These are phyloP conservation scores for Drosophila oshimai DNA, from an alignment of 1,140 invertebrate genomes.

Conservation along the genomic window DNA sequence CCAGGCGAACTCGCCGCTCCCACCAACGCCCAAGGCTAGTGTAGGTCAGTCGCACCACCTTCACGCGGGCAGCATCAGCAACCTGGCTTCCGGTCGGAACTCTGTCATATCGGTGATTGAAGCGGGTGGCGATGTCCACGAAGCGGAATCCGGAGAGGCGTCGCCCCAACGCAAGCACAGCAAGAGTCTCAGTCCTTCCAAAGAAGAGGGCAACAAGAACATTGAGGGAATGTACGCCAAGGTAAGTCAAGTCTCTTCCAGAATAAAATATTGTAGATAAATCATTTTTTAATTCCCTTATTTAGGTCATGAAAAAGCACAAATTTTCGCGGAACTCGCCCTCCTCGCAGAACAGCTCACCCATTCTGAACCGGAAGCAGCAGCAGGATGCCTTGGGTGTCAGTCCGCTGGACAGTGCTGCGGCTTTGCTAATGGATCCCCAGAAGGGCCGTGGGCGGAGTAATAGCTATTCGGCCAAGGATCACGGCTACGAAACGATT, in stretches of 20 bases:
- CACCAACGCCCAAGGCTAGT: slow-evolving; percentile 87
- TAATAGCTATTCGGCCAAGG: slow-evolving; percentile 81
- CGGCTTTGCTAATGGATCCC: slow-evolving; percentile 72
- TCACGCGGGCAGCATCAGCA: slow-evolving; percentile 67
- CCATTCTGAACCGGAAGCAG: slow-evolving; percentile 79
- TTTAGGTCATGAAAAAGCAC: slow-evolving; percentile 82
- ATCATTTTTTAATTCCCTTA: neutral
- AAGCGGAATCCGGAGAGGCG: slow-evolving; percentile 60
- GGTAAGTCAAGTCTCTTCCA: slow-evolving; percentile 82
- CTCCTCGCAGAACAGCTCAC: slow-evolving; percentile 67
- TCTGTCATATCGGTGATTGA: slow-evolving; percentile 82
- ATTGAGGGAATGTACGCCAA: slow-evolving; percentile 95
- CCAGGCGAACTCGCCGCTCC: slow-evolving; percentile 92
- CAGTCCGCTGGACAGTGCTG: slow-evolving; percentile 65
- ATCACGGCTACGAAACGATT: slow-evolving; percentile 87
- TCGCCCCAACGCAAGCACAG: slow-evolving; percentile 82
- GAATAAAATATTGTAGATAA: neutral
- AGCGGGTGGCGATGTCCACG: slow-evolving; percentile 60
- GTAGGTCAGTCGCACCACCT: slow-evolving; percentile 50
- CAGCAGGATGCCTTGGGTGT: slow-evolving; percentile 64
- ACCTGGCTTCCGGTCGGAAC: slow-evolving; percentile 80
- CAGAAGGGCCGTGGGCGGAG: slow-evolving; percentile 65
- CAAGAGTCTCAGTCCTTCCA: slow-evolving; percentile 84
- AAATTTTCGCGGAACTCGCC: slow-evolving; percentile 69
- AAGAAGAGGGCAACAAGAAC: slow-evolving; percentile 87